Evolutionary conservation across 2,888 invertebrate genomes (phyloP).

Genomic region (Catonia carolina): DNA sequence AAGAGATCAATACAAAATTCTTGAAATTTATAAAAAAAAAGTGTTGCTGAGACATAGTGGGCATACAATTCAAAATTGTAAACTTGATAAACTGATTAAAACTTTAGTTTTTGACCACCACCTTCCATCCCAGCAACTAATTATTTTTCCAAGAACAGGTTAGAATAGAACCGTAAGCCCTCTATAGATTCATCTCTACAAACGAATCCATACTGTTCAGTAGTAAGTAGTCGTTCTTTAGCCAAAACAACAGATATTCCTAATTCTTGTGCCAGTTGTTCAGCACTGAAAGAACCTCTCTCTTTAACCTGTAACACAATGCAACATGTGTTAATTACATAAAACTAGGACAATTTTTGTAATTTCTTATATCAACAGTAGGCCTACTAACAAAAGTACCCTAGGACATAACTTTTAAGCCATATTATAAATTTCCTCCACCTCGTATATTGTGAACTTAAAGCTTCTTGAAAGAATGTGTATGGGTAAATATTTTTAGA

Average conservation of each 20-base stretch:
- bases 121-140: too few species aligned
- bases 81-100: too few species aligned
- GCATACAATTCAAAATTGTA: too few species aligned
- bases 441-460: too few species aligned
- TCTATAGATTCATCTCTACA: constrained; percentile 95
- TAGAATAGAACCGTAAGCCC: constrained; percentile 90
- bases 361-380: constrained; percentile 12
- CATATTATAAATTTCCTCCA: too few species aligned
- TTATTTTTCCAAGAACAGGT: constrained; percentile 58
- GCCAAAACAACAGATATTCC: constrained; percentile 85
- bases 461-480: too few species aligned
- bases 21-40: too few species aligned
- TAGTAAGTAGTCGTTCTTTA: constrained; percentile 77
- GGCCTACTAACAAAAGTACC: neutral
- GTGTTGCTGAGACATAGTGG: too few species aligned
- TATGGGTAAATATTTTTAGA: too few species aligned
- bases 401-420: neutral
- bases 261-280: constrained; percentile 74
- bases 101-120: too few species aligned
- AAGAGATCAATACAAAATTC: too few species aligned
- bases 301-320: constrained; percentile 41
- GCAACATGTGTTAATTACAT: too few species aligned
- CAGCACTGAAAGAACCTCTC: constrained; percentile 69
- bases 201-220: constrained; percentile 78
- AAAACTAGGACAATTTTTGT: constrained; percentile 3